Evolutionary conservation across 64 coral and sea anemone genomes (phyloP).

Genomic region (Pocillopora damicornis): DNA sequence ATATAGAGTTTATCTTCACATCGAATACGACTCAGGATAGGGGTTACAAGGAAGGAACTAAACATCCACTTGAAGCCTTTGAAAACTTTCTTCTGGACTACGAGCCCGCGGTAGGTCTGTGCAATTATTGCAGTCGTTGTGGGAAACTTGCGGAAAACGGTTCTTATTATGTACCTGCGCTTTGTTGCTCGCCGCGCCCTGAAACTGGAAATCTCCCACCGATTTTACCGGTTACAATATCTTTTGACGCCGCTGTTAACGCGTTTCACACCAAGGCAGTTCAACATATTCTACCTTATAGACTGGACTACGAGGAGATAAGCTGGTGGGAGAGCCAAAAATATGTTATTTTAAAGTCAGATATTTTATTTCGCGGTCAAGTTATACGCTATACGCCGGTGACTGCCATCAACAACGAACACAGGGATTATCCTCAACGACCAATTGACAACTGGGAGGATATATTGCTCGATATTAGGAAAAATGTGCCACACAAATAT

Average conservation of each 20-base stretch:
- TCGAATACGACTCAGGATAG: constrained; percentile 9
- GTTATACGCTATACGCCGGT: constrained; percentile 69
- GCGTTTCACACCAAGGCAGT: constrained; percentile 71
- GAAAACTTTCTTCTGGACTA: constrained; percentile 72
- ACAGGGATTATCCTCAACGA: constrained; percentile 72
- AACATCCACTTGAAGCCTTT: constrained; percentile 56
- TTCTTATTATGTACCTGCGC: constrained; percentile 21
- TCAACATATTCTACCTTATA: constrained; percentile 65
- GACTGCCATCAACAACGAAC: constrained; percentile 68
- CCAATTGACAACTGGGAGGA: constrained; percentile 70
- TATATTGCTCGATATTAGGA: constrained; percentile 62
- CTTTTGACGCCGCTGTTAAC: constrained; percentile 86
- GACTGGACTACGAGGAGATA: constrained; percentile 66
- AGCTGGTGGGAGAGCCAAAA: constrained; percentile 98
- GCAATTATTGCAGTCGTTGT: constrained; percentile 81
- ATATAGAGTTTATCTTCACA: constrained; percentile 78
- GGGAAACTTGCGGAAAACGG: constrained; percentile 55
- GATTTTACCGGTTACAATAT: constrained; percentile 69
- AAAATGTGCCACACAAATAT: constrained; percentile 20
- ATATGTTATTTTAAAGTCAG: constrained; percentile 81
- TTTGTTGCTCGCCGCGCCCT: constrained; percentile 68
- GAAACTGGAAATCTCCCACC: constrained; percentile 38
- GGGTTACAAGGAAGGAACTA: background rate
- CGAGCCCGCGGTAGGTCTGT: constrained; percentile 69
- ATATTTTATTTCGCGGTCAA: constrained; percentile 78